A percentile compares a stretch with the other conserved stretches of the same genome.
phyloP scores from a whole-genome alignment of 2,113 vertebrate species.

The Cebus imitator region DNA sequence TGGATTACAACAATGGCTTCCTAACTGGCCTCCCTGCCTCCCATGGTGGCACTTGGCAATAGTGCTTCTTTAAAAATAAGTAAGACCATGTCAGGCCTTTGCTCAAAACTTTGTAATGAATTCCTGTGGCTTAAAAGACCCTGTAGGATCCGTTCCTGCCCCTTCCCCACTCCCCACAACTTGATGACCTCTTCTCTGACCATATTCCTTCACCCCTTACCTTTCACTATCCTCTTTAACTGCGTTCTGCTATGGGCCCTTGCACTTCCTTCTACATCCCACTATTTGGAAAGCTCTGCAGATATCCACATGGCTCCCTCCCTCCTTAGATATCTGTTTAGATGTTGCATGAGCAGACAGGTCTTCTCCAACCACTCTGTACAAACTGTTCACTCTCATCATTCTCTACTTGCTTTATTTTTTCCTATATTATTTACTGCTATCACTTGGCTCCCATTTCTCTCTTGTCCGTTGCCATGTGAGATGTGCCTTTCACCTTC shows the following conservation, averaged over 20 bases:
- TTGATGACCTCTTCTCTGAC: neutral
- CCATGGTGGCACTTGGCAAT: neutral
- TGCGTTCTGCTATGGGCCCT: no score
- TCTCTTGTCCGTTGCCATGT: no score
- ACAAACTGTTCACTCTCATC: neutral
- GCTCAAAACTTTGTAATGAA: neutral
- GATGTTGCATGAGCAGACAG: neutral
- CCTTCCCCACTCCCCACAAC: neutral
- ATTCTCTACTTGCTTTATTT: neutral
- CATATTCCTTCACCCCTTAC: fast-evolving
- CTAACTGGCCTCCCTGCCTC: neutral
- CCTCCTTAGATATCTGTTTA: neutral
- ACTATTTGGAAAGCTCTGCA: neutral
- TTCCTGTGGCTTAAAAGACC: neutral
- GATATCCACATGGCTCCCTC: neutral
- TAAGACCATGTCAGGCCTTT: neutral
- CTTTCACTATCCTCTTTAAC: neutral
- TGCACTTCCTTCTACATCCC: no score
- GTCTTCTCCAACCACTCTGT: neutral
- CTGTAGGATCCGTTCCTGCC: no score
- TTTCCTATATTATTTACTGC: neutral
- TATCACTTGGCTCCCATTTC: neutral
- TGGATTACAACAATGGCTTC: neutral
- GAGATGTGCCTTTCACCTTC: no score
- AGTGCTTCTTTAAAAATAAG: neutral